Evolutionary conservation across 2,113 vertebrate genomes (phyloP), one percentile per base, ranked within the genome.

Genomic region (Xiphophorus couchianus): DNA sequence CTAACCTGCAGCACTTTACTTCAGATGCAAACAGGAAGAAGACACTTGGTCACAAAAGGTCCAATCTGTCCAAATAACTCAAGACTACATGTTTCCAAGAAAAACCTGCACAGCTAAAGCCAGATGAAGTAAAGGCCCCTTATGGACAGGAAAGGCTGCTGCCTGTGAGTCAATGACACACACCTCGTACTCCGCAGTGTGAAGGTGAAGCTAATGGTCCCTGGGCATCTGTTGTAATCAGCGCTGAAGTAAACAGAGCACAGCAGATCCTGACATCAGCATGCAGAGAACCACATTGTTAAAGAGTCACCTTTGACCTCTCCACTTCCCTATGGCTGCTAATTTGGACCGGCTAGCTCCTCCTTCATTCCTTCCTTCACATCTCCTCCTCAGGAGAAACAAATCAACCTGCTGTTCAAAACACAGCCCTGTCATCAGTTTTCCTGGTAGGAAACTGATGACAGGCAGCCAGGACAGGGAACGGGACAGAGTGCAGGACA

Each of bases 301-400:
- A 80, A 69, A 33, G 42, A 25, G 64, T 64, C 79, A 87, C 83
- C 89, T 87, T 61, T 89, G 86, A 87, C 84, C 75, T 54, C 37
- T 12, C 22, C 28, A 13, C 44, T 17, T 44, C 4, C 42, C 42
- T 44, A 17, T 15, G 15, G 42, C 35, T 76, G 66, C 76, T 66
- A 82, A 84, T 54, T 69, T 39, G 33, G 51, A 71, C 17, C 25
- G 42, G 4, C 4, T 44, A 62, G 28, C 3, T 8, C 28, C 70
- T 61, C 15, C 54, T 35, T 63, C 63, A 30, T 29, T 42, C 4
- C 39, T 60, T 78, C 9, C 1, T 62, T 73, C n/a, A 0, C 30
- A 14, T 71, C 60, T 33, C 48, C 17, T 48, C 14, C 5, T 48
- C 17, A 17, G 15, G 17, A 48, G 39, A 78, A 30, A 78, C 69